These are phyloP conservation scores for Chaetoderma sp. DNA, from an alignment of 2,888 invertebrate genomes.

Conservation along the genomic window DNA sequence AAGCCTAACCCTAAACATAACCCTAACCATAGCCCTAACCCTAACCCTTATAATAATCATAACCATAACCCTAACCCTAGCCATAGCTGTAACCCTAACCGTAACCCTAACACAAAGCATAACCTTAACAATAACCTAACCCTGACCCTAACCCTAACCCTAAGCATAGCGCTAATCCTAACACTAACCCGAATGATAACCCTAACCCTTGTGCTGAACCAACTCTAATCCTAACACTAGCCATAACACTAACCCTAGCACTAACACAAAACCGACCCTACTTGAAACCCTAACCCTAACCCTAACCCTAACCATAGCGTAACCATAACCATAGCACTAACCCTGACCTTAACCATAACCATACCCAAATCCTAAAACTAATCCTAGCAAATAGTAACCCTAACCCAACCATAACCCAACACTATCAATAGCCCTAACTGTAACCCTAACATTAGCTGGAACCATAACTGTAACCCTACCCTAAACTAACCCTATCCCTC, in stretches of 20 bases:
- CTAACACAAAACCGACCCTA: slow-evolving; percentile 13
- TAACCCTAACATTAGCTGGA: too few relatives aligned
- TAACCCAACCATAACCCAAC: too few relatives aligned
- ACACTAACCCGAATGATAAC: slow-evolving; percentile 18
- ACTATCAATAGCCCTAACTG: too few relatives aligned
- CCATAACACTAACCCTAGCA: slow-evolving; percentile 22
- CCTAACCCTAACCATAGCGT: slow-evolving; percentile 14
- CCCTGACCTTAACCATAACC: slow-evolving; percentile 16
- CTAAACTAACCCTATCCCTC: slow-evolving; percentile 23
- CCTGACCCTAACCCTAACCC: too few relatives aligned
- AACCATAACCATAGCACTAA: slow-evolving; percentile 18
- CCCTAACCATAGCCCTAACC: too few relatives aligned
- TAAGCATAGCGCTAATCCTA: too few relatives aligned
- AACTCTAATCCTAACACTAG: slow-evolving; percentile 19
- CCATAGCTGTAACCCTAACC: too few relatives aligned
- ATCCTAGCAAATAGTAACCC: slow-evolving; percentile 21
- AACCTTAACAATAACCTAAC: too few relatives aligned
- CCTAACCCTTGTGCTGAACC: slow-evolving; percentile 15
- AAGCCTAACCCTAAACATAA: slow-evolving; percentile 8
- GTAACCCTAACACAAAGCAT: too few relatives aligned
- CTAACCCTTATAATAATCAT: too few relatives aligned
- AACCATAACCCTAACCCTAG: too few relatives aligned
- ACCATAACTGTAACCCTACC: too few relatives aligned
- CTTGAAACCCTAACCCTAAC: slow-evolving; percentile 24
- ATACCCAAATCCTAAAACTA: slow-evolving; percentile 21